Evolutionary conservation across 2,888 invertebrate genomes (phyloP), one percentile per base, ranked within the genome.

Genomic region (Frankliniella fusca): DNA sequence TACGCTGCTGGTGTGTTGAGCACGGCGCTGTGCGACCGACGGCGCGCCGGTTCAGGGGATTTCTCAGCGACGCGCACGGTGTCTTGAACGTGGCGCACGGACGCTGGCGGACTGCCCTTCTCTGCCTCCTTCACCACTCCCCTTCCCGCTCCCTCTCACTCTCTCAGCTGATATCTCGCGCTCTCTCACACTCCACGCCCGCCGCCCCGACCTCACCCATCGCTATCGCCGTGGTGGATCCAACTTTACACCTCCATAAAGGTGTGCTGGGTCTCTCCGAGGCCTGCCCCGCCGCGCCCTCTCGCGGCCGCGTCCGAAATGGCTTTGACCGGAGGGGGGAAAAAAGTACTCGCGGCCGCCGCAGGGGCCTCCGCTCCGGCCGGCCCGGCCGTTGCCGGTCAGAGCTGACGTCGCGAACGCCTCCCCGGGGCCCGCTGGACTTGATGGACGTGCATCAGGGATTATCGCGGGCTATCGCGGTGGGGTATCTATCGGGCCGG

Each of bases 171-270:
- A 38, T 38, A 38, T 5, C 38, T 38, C 38, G n/a, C n/a, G n/a
- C n/a, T 38, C 38, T 38, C 38, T 3, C 5, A 38, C 38, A 38
- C 38, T 38, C 38, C 38, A 38, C 38, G 38, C 38, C 38, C 38
- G 38, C 38, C 38, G 38, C 5, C 38, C 38, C 38, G 38, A 38
- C n/a, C 70, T 76, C 70, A 76, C 70, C 70, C 27, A 76, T 76
- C 70, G 70, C 70, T 76, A 76, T 76, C 70, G 27, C 70, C 70
- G 70, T 27, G 70, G 70, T 76, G 70, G 70, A 76, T 76, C 70
- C 70, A 27, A 27, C 70, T 76, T 76, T 76, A 76, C 70, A 23
- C 70, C 70, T 27, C 70, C 70, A 76, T 76, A 76, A 76, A 76
- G 70, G 70, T 20, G 54, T 10, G 23, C 27, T 23, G 70, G 70